Evolutionary conservation across 2,113 vertebrate species (phyloP), one percentile per base, ranked within the genome.

Genomic region (Otis tarda): DNA sequence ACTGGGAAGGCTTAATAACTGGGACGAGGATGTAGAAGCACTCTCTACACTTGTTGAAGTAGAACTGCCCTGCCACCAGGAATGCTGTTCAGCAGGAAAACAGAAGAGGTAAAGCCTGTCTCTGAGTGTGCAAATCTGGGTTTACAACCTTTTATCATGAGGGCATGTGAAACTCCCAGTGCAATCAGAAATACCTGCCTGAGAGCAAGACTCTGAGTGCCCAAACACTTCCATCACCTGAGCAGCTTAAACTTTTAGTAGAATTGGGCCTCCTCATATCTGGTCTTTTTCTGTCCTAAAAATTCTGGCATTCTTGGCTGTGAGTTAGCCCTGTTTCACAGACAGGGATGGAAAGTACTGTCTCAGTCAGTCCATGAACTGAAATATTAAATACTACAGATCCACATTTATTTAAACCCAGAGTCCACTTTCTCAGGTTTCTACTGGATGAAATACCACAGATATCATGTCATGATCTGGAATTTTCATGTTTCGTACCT

Each of bases 21-120:
- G 12, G 47, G 11, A 69, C 24, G 12, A 77, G 4, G 7, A 61
- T 0, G 0, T 5, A 21, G 23, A 3, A 71, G 14, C 10, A 57
- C 19, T 67, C 4, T 30, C 17, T n/a, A 5, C 10, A 64, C 30
- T n/a, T 79, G n/a, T 37, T 43, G 22, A 60, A 57, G 23, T 8
- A 88, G 33, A 67, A 4, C 7, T 81, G 13, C 13, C 37, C 13
- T 57, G 22, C 4, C 35, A 81, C 35, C 31, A 74, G 52, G 18
- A 65, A 31, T 35, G 22, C 10, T 43, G 35, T 57, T 65, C 21
- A 65, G 4, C 17, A 43, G 52, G 20, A 89, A 65, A 73, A 57
- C 2, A 43, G 33, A 56, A 56, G 9, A 71, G 9, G 19, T 3
- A 65, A 65, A 50, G 7, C n/a, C 28, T 43, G 13, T 18, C 16